These are phyloP conservation scores for Aphelenchoides avenae DNA, from an alignment of 1,140 invertebrate species.

Conservation along the genomic window DNA sequence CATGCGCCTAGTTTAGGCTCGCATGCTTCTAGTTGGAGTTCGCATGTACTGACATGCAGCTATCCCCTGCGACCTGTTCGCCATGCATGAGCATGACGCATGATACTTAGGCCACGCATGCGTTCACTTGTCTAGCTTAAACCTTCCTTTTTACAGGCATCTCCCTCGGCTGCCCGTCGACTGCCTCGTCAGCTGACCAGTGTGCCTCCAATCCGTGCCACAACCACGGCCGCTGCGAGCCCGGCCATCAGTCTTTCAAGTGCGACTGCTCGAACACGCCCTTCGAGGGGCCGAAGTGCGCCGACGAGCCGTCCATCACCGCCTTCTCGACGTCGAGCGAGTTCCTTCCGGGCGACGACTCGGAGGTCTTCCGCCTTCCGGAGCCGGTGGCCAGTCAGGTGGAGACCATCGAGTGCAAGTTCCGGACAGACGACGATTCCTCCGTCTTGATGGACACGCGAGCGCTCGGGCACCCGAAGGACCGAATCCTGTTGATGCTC, in stretches of 20 bases:
- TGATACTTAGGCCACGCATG: too few relatives aligned
- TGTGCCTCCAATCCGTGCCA: constrained; percentile 85
- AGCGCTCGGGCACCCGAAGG: constrained; percentile 8
- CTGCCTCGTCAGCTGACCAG: constrained; percentile 68
- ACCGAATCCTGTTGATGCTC: constrained; percentile 65
- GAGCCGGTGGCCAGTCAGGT: constrained; percentile 59
- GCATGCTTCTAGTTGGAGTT: too few relatives aligned
- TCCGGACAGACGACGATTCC: constrained; percentile 69
- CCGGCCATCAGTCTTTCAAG: constrained; percentile 91
- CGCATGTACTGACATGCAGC: too few relatives aligned
- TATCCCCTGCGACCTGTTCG: too few relatives aligned
- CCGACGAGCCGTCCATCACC: constrained; percentile 70
- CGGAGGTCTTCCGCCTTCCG: too few relatives aligned
- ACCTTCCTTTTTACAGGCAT: constrained; percentile 27
- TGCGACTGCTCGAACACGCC: constrained; percentile 87
- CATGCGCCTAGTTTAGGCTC: too few relatives aligned
- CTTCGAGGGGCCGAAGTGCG: constrained; percentile 84
- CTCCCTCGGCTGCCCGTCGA: constrained; percentile 26
- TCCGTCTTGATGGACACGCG: constrained; percentile 61
- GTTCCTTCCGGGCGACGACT: too few relatives aligned
- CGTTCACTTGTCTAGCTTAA: too few relatives aligned
- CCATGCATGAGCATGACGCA: too few relatives aligned
- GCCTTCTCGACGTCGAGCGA: too few relatives aligned
- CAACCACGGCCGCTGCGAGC: constrained; percentile 79
- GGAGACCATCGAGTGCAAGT: background rate